Evolutionary conservation across 2,113 vertebrate species (phyloP).

Genomic region (Salvelinus alpinus): DNA sequence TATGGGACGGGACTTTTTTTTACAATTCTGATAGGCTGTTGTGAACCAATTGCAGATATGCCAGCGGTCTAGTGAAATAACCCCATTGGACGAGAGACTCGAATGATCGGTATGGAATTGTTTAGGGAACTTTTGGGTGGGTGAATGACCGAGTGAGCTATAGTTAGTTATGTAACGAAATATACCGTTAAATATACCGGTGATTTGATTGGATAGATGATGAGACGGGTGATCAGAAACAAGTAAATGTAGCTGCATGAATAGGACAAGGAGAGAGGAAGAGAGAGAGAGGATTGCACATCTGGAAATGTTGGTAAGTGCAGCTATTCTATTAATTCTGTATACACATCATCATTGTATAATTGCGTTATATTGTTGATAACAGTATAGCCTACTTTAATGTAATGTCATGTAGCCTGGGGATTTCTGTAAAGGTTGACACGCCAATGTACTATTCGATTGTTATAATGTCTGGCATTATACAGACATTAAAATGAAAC

Average conservation of each 20-base stretch:
- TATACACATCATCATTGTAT: conserved; percentile 14
- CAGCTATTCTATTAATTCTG: neutral
- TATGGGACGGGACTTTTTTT: no score
- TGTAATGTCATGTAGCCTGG: neutral
- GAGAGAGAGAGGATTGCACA: conserved; percentile 11
- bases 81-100: conserved; percentile 58
- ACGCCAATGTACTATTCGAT: no score
- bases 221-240: neutral
- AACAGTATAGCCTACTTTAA: neutral
- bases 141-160: conserved; percentile 35
- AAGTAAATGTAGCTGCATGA: neutral
- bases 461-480: no score
- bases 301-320: conserved; percentile 42
- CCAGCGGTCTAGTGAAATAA: conserved; percentile 24
- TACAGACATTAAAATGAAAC: no score
- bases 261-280: conserved; percentile 1
- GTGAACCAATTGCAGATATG: conserved; percentile 43
- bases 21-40: conserved; percentile 24
- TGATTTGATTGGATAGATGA: conserved; percentile 18
- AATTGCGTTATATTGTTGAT: neutral
- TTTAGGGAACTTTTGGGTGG: conserved; percentile 34
- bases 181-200: neutral
- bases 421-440: no score
- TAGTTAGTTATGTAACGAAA: neutral
- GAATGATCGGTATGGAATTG: conserved; percentile 70